phyloP scores from a whole-genome alignment of 2,888 invertebrate genomes.

The Amiota minor region DNA sequence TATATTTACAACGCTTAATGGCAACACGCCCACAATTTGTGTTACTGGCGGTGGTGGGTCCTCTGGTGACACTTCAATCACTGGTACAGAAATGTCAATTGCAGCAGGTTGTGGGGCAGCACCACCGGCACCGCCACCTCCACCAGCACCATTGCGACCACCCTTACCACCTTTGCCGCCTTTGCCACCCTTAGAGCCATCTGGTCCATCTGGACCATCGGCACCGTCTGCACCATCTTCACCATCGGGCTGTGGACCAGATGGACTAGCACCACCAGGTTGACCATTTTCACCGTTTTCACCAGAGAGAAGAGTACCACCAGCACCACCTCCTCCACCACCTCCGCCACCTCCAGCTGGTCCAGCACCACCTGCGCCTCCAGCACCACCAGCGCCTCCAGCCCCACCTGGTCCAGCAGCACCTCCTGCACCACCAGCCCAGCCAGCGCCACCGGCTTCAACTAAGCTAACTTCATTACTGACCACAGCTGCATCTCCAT shows the following conservation, averaged over 20 bases:
- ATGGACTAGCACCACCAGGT: conserved; percentile 55
- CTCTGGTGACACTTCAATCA: conserved; percentile 29
- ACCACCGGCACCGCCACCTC: conserved; percentile 58
- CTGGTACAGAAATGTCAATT: conserved; percentile 45
- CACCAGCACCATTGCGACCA: conserved; percentile 59
- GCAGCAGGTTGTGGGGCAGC: conserved; percentile 49
- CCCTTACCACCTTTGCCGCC: conserved; percentile 69
- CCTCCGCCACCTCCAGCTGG: conserved; percentile 55
- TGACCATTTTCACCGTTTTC: conserved; percentile 50
- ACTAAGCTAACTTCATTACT: conserved; percentile 40
- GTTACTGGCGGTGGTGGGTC: not conserved
- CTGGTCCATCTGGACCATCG: conserved; percentile 62
- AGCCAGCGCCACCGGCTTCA: conserved; percentile 55
- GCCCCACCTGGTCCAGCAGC: conserved; percentile 50
- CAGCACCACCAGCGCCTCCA: conserved; percentile 57
- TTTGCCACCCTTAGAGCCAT: conserved; percentile 61
- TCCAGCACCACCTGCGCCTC: conserved; percentile 52
- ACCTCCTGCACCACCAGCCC: conserved; percentile 54
- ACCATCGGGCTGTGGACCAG: conserved; percentile 57
- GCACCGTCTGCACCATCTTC: conserved; percentile 62
- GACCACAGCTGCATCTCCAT: conserved; percentile 19
- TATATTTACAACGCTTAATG: too few relatives aligned
- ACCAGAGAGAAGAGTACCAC: conserved; percentile 56
- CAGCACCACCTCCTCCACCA: conserved; percentile 59
- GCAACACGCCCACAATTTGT: too few relatives aligned